Base-by-base conservation (phyloP, 1,140 invertebrate species). In the Heliconius hermathena region DNA sequence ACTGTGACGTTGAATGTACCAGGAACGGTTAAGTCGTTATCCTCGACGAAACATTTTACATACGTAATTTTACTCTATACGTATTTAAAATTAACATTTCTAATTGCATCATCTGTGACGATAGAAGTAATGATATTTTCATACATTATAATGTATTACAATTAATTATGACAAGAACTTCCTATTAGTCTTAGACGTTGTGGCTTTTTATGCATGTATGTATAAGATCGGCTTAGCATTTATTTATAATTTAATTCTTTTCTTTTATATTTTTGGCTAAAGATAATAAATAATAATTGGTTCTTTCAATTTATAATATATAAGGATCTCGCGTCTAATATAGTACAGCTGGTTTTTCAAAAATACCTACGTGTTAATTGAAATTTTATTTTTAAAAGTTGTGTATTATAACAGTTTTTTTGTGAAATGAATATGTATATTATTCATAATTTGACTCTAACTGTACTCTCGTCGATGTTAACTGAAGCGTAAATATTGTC, bases 401-500 rank as follows among this genome's bases (percentile, higher is more conserved):
- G 16, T 33, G 6, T 36, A 36, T 36, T 36, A 36, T 36, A 36
- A 36, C 33, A 36, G 33, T 6, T 52, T 52, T 29, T 11, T 26
- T 29, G 60, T 66, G 60, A 29, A 29, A 66, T 6, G 16, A 29
- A 26, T 26, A 66, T 66, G 3, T 29, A 66, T 66, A 29, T 66
- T 72, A 41, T 38, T 20, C 29, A 20, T 72, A 38, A 41, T 72
- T 11, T 72, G 71, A 41, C 60, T 72, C 36, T 72, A 41, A 72
- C 29, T 72, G 71, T 72, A 38, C 71, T n/a, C n/a, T 72, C 60
- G 60, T 66, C 60, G 60, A 76, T 76, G 38, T 49, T 16, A 76
- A 76, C 66, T 70, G 54, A 75, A 75, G 60, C 74, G 60, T 46
- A 46, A 60, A 76, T 38, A 26, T 76, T 46, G 54, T 66, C 18